Evolutionary conservation across 1,140 invertebrate genomes (phyloP), one percentile per base, ranked within the genome.

Genomic region (Microplitis mediator): DNA sequence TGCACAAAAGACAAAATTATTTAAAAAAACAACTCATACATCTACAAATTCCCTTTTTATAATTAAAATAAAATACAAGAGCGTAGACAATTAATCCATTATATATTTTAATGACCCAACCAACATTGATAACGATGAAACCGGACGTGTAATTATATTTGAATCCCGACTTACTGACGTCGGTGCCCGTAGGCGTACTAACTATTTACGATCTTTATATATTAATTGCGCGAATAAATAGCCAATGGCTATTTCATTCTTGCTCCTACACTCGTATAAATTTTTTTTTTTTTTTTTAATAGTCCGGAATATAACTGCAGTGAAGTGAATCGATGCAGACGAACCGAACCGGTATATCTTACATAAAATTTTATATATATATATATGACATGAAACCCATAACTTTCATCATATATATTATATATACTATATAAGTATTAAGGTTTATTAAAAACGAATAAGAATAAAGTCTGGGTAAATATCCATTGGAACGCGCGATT

Each of bases 151-250:
- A 86, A 86, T 87, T 84, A 86, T 83, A 81, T 69, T 80, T 71
- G 79, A 80, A 81, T 84, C 79, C 75, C 75, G 63, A 78, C 23
- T 23, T 23, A 23, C 23, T 23, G 23, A 23, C 23, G 23, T 73
- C 72, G 69, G 67, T 72, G 74, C 77, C 75, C 56, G 75, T 71
- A 77, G 79, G 77, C 69, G 69, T 68, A 63, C 63, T 62, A 23
- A 73, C 76, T 85, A 85, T 87, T 86, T 86, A 87, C 81, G 85
- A 86, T 81, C 77, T 77, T 85, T 85, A 86, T 87, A 82, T 83
- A 86, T 87, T 86, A 87, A 87, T 87, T 86, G 84, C 76, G 76
- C 78, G 78, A 85, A 86, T 87, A 87, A 86, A 87, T 85, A 84
- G 81, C 78, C 77, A 56, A 76, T 66, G 79, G 69, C 68, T 11